Percentiles rank a stretch among this genome's conserved stretches.
These are phyloP conservation scores for Rhadina sibilatrix DNA, from an alignment of 2,113 vertebrate species.

Conservation along the genomic window DNA sequence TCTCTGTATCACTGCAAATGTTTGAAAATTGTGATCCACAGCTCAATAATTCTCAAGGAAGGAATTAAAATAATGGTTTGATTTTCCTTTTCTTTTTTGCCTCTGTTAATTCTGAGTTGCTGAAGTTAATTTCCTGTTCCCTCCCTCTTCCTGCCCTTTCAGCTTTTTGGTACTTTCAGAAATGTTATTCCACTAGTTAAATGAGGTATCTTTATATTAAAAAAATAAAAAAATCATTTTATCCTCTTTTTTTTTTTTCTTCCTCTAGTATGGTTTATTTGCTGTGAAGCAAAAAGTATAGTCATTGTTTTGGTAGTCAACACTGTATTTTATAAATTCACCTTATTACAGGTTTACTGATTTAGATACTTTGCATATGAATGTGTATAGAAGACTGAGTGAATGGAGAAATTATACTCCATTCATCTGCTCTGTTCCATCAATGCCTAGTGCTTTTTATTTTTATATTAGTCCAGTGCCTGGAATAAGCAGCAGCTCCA, in stretches of 20 bases:
- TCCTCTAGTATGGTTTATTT: neutral
- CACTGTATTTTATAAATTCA: neutral
- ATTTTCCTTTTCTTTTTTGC: neutral
- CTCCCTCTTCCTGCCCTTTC: accelerated
- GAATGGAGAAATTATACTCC: neutral
- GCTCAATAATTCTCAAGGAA: neutral
- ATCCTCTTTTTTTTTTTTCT: too few species aligned
- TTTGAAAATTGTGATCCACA: neutral
- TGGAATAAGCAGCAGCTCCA: neutral
- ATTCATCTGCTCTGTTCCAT: neutral
- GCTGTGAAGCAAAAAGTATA: neutral
- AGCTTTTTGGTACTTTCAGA: neutral
- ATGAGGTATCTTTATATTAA: neutral
- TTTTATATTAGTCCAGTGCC: neutral
- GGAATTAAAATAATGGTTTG: neutral
- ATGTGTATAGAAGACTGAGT: too few species aligned
- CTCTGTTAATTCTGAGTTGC: neutral
- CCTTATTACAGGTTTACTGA: neutral
- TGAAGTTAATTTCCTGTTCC: neutral
- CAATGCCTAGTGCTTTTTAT: neutral
- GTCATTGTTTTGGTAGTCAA: neutral
- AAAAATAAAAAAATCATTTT: neutral
- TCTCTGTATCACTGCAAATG: neutral
- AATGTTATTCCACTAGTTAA: neutral
- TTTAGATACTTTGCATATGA: neutral